Base-by-base conservation (phyloP, 1,140 invertebrate genomes). In the Phymastichus coffea region DNA sequence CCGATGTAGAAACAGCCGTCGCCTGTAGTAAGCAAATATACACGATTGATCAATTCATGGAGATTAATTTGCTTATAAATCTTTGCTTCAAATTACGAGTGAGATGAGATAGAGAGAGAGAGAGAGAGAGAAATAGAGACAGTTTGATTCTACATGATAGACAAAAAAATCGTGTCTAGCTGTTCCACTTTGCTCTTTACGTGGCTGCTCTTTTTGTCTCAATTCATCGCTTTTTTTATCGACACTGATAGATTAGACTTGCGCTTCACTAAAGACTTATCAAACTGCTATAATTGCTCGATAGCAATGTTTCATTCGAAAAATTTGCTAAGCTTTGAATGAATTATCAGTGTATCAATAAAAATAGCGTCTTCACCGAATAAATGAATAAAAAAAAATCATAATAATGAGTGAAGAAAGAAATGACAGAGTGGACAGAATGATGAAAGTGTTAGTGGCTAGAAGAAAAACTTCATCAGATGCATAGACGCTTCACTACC, bases 1-100 rank as follows among this genome's bases (percentile, higher is more conserved):
- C 90, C 91, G 85, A 93, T 90, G 89, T 91, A 91, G 89, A 93
- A 92, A 90, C 91, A 93, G 88, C 90, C 89, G 88, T 92, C 90
- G 89, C 91, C 90, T 93, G 89, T 85, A 84, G 73, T 79, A 77
- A 80, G 76, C 74, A 80, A 79, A 80, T 76, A 79, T 68, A 76
- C 76, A 74, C n/a, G n/a, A n/a, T n/a, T n/a, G n/a, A n/a, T n/a
- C n/a, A n/a, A n/a, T n/a, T n/a, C n/a, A n/a, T n/a, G n/a, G n/a
- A n/a, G n/a, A n/a, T n/a, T n/a, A n/a, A n/a, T n/a, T n/a, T n/a
- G n/a, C n/a, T n/a, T n/a, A n/a, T n/a, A n/a, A n/a, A n/a, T n/a
- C n/a, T n/a, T n/a, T n/a, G n/a, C n/a, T n/a, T 41, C 23, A 41
- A 4, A 40, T 41, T 37, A 40, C 23, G 38, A 38, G 30, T 4